Conservation (phyloP, 2,797 vertebrate genomes). For the Lerista edwardsae region DNA sequence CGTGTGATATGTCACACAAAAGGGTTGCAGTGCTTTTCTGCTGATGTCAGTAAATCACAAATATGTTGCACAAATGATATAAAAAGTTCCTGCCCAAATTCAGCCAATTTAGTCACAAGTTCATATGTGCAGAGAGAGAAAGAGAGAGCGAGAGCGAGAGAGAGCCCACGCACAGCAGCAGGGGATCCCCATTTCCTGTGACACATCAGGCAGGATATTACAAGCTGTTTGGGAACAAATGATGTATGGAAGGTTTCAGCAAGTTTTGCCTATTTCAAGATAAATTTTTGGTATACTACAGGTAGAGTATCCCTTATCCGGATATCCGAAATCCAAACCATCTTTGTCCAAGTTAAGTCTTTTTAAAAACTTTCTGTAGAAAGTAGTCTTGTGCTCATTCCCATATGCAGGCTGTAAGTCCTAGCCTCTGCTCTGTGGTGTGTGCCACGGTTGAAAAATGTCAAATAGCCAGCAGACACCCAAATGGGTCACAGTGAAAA, state of each 20-base stretch:
- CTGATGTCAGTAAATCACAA: background rate
- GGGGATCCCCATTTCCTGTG: background rate
- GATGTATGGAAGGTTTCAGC: background rate
- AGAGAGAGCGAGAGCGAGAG: no score
- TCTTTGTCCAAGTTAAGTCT: no score
- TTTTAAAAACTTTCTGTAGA: no score
- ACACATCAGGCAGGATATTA: background rate
- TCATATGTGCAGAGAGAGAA: background rate
- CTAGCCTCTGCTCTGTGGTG: no score
- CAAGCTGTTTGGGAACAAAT: background rate
- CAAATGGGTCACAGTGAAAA: no score
- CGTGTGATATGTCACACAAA: background rate
- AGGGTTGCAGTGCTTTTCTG: background rate
- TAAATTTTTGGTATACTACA: background rate
- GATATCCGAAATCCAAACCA: no score
- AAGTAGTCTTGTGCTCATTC: no score
- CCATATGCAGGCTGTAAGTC: no score
- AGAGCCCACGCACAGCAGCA: no score
- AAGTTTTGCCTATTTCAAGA: background rate
- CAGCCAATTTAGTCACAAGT: background rate
- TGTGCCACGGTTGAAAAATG: no score
- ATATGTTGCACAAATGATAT: background rate
- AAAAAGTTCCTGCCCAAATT: background rate
- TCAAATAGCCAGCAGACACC: no score
- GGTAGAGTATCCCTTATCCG: no score